phyloP scores from a whole-genome alignment of 2,888 invertebrate genomes.

The Calephelis perditalis region DNA sequence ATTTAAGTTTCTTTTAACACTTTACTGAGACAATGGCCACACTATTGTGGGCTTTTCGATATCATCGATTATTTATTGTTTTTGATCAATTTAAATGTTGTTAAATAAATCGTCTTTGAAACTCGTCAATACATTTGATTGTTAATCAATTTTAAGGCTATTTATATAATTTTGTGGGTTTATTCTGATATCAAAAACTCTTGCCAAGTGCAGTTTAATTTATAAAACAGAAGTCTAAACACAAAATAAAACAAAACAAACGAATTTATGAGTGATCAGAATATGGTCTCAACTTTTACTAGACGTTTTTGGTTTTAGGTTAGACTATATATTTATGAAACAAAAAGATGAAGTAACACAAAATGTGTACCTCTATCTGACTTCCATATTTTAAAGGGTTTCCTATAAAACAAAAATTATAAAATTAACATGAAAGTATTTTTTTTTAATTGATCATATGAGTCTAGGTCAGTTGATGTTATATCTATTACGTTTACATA shows the following conservation, averaged over 20 bases:
- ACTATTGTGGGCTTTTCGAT: constrained; percentile 40
- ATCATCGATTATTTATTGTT: constrained; percentile 44
- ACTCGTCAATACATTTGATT: constrained; percentile 32
- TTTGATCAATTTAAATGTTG: constrained; percentile 48
- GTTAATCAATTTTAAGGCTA: not conserved
- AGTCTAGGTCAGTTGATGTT: no score
- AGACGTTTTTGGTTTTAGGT: no score
- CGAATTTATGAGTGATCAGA: not conserved
- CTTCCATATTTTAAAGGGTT: no score
- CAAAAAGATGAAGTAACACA: no score
- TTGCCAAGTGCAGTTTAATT: not conserved
- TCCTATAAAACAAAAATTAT: no score
- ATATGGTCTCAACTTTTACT: no score
- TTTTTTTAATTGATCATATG: no score
- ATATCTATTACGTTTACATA: no score
- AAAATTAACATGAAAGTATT: no score
- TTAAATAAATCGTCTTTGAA: constrained; percentile 44
- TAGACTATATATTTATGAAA: no score
- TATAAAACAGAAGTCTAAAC: not conserved
- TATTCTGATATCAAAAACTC: not conserved
- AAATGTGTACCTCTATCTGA: no score
- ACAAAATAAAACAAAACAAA: not conserved
- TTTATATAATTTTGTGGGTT: not conserved
- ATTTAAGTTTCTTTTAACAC: constrained; percentile 10
- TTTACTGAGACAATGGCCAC: constrained; percentile 12